Base-by-base conservation (phyloP, 2,888 invertebrate genomes). In the Stomorhina lunata region DNA sequence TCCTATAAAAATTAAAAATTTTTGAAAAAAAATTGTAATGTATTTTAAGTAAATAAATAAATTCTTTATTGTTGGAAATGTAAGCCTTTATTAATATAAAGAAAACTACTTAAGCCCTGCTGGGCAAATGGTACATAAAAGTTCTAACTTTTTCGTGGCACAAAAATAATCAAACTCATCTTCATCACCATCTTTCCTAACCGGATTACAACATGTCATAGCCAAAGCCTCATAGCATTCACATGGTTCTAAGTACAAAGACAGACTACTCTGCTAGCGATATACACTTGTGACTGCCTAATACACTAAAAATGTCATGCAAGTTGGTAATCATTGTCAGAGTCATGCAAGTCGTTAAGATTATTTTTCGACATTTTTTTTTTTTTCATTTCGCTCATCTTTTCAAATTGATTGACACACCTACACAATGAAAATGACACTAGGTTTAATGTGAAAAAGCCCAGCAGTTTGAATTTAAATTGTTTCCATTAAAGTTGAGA, bases 351-450 rank as follows among this genome's bases (percentile, higher is more conserved):
- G 9, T 68, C 34, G 34, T 53, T 71, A 72, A 66, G 45, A 32
- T 37, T 25, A 50, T 66, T 72, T 69, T 15, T 34, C n/a, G n/a
- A n/a, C n/a, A n/a, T 57, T 57, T 32, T 57, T 37, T 4, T 59
- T 20, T 37, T 17, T 1, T 0, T 15, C 43, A 43, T 61, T 12
- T 32, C 22, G 20, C 29, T 9, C 25, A 10, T 63, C 25, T 53
- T 53, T 43, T 45, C 22, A 72, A 68, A 45, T 9, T 78, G 68
- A 73, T 63, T 78, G 73, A 57, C 72, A 73, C 81, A 78, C 73
- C 81, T 81, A 77, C 37, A 61, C 55, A 55, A 53, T 7, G 12
- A 53, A 71, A 77, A 57, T 59, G 45, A 53, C 63, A 75, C 68
- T 22, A 17, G 25, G 27, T 59, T 68, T 53, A 48, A 27, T 48